Evolutionary conservation across 2,113 vertebrate species (phyloP), one percentile per base, ranked within the genome.

Genomic region (Trichechus manatus): DNA sequence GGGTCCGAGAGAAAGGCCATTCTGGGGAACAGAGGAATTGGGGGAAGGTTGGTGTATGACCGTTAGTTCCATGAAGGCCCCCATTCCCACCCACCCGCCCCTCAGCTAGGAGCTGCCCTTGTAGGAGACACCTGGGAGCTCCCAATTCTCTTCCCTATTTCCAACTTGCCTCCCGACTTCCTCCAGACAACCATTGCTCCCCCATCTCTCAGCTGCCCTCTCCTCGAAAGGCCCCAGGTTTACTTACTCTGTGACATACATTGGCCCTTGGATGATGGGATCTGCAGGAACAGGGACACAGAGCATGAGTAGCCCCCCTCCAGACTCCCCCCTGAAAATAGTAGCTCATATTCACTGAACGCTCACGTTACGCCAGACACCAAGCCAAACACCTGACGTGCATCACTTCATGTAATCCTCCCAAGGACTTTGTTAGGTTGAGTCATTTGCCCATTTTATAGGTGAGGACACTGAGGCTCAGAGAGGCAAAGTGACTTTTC

Each of bases 1-100:
- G 99, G 99, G 97, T 99, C 99, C 0, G 99, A 99, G 74, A 99
- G 99, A 95, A 99, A 99, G 0, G 99, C 99, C 0, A 99, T 99
- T 95, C 99, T 99, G 97, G 6, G 94, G 50, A 89, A 96, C n/a
- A 91, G 42, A 96, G 23, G 53, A 85, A 75, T 1, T 20, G 0
- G 29, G 23, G 36, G 17, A 22, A 42, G 31, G 6, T 6, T 96
- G 53, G 86, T 33, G 4, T 8, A 56, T 0, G 10, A 3, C 6
- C 22, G 2, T 74, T 42, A 44, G 33, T 42, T 90, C 44, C 61
- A 17, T 2, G 29, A 74, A 75, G 70, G 6, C 0, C 3, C 36
- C 19, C 9, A 68, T 59, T 66, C 29, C 29, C 6, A 47, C 79
- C 25, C 6, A 47, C 79, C 29, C 11, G 6, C 27, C 66, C 53